Evolutionary conservation across 2,113 vertebrate species (phyloP).

Genomic region (Antigone vipio): DNA sequence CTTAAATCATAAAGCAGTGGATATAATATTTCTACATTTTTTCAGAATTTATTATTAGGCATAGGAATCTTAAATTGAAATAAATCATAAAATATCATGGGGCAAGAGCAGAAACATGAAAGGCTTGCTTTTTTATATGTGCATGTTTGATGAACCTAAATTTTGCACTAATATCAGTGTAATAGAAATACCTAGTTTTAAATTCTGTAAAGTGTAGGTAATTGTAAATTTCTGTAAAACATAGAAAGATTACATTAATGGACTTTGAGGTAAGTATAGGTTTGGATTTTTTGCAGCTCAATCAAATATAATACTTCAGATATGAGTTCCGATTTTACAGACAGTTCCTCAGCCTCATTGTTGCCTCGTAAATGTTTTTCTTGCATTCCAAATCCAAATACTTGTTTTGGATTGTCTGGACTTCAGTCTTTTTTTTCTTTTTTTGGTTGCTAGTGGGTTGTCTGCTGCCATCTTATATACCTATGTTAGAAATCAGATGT

Average conservation of each 20-base stretch:
- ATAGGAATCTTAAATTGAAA: background rate
- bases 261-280: background rate
- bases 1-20: background rate
- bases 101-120: background rate
- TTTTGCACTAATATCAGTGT: background rate
- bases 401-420: background rate
- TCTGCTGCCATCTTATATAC: background rate
- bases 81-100: background rate
- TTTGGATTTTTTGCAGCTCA: background rate
- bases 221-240: background rate
- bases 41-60: background rate
- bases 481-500: background rate
- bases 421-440: too few species aligned
- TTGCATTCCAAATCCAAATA: background rate
- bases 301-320: background rate
- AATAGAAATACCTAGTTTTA: background rate
- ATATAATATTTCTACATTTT: background rate
- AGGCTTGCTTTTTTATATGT: background rate
- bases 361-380: background rate
- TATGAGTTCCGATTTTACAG: background rate
- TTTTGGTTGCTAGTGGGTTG: fast-evolving
- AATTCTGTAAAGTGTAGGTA: background rate
- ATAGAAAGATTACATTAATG: background rate
- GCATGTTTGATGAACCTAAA: background rate
- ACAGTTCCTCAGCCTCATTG: background rate